Percentiles rank a stretch among this genome's conserved stretches.
Conservation (phyloP, 2,797 vertebrate species). For the Lophotriccus pileatus region DNA sequence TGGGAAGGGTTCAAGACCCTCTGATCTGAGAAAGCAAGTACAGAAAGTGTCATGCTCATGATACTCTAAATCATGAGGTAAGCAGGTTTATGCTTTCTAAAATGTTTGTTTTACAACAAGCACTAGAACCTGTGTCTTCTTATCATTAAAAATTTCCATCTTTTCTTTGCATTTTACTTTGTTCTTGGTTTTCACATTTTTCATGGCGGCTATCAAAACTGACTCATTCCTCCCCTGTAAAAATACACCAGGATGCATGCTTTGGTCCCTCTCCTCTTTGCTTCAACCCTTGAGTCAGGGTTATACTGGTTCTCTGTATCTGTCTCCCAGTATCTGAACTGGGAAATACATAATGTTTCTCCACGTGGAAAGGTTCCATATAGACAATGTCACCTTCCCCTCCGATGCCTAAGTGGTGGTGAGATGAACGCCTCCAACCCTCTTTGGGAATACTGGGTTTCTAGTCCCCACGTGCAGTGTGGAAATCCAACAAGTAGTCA, state of each 20-base stretch:
- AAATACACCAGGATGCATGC: background rate
- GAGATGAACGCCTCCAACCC: background rate
- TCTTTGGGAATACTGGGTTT: background rate
- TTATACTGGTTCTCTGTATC: background rate
- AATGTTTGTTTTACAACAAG: background rate
- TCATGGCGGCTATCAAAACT: background rate
- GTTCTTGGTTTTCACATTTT: background rate
- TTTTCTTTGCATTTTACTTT: background rate
- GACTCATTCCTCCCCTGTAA: background rate
- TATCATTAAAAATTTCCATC: background rate
- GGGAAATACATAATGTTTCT: background rate
- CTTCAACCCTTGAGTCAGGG: background rate
- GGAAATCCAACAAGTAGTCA: background rate
- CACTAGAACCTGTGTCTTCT: background rate
- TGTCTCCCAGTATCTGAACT: background rate
- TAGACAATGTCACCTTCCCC: background rate
- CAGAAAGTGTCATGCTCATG: background rate
- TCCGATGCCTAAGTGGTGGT: accelerated
- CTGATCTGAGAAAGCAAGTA: background rate
- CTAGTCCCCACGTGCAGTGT: background rate
- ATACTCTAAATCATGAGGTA: background rate
- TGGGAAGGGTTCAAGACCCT: background rate
- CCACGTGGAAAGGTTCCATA: accelerated
- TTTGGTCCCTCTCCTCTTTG: background rate
- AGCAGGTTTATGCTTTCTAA: background rate